Base-by-base conservation (phyloP, 1,140 invertebrate species). In the Calephelis virginiensis region DNA sequence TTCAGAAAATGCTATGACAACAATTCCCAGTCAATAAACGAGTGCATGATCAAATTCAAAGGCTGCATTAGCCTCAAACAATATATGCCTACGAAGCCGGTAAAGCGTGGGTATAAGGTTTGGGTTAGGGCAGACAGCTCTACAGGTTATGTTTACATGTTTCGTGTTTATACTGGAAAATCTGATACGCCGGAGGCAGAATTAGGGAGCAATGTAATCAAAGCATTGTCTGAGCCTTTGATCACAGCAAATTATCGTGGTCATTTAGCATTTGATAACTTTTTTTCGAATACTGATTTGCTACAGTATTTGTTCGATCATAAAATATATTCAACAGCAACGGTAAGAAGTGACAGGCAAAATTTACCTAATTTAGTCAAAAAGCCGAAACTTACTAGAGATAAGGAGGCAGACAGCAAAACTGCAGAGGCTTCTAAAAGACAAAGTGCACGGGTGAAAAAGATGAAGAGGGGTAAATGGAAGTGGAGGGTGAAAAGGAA, bases 401-500 rank as follows among this genome's bases (percentile, higher is more conserved):
- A 68, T 53, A 66, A 63, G 67, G 68, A 47, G 65, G 63, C 28
- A 61, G 70, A 67, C 38, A 66, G 56, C 40, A 72, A 38, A 69
- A 53, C 60, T 64, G 60, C 71, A 69, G 67, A 63, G 67, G 67
- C 40, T 63, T 65, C 40, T 46, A 67, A 66, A 67, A 73, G 53
- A 59, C 40, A 64, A 67, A 68, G 45, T 17, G 2, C 28, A 28
- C 28, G 28, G 28, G 28, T 28, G 28, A 28, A 28, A 28, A 67
- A 50, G 37, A 43, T 74, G 59, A 61, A 67, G 40, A 74, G 49
- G 64, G 72, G 72, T 47, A 62, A 74, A 63, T 71, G 47, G 17
- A 74, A 74, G 40, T 74, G 69, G 65, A 38, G 69, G 65, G 69
- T 74, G 10, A 69, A 67, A 28, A 48, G 45, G 40, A 68, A 74